phyloP scores from a whole-genome alignment of 2,113 vertebrate species.

The Catharus fuscescens region DNA sequence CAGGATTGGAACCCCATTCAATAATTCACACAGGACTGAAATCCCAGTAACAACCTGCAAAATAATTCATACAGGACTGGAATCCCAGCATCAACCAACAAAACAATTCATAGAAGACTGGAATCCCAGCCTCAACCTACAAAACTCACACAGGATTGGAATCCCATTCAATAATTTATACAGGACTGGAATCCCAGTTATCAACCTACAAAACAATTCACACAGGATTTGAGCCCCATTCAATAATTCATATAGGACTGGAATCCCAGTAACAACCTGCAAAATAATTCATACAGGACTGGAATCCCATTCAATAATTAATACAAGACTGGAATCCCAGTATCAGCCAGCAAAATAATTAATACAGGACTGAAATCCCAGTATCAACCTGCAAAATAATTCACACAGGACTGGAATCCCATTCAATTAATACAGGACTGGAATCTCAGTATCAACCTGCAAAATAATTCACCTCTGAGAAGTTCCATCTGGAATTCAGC shows the following conservation, averaged over 20 bases:
- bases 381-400: no score
- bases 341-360: not conserved
- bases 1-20: no score
- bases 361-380: no score
- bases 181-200: not conserved
- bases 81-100: not conserved
- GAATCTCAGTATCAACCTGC: not conserved
- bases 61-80: not conserved
- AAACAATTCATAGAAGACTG: accelerated
- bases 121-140: not conserved
- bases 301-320: not conserved
- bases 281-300: accelerated
- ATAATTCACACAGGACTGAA: not conserved
- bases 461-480: not conserved
- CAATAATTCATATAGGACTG: accelerated
- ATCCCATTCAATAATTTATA: accelerated
- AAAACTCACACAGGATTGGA: accelerated
- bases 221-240: accelerated
- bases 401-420: not conserved
- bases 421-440: not conserved
- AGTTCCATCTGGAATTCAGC: not conserved
- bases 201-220: not conserved
- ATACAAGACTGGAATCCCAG: not conserved
- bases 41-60: not conserved
- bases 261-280: not conserved